Percentiles rank a stretch among this genome's conserved stretches.
Evolutionary conservation across 2,113 vertebrate species (phyloP).

Genomic region (Hypocryptadius cinnamomeus): DNA sequence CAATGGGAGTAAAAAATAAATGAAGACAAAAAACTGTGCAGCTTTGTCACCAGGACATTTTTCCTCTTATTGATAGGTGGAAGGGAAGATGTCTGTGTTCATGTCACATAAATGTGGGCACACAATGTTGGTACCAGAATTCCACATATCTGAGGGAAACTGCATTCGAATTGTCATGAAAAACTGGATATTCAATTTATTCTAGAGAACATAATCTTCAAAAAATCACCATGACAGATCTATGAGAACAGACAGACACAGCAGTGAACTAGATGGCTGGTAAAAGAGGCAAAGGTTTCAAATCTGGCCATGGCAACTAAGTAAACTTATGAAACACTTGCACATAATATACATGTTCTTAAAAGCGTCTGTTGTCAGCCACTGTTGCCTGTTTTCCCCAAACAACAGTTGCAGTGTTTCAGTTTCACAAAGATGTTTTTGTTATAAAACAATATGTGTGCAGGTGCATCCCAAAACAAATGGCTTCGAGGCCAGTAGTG

Average conservation of each 20-base stretch:
- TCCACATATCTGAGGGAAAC: background rate
- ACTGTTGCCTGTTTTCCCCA: background rate
- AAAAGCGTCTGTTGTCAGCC: background rate
- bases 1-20: background rate
- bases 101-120: background rate
- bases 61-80: background rate
- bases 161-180: background rate
- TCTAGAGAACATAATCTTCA: background rate
- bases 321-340: background rate
- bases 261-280: background rate
- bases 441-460: background rate
- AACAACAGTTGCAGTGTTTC: constrained; percentile 6
- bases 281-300: background rate
- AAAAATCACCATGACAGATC: background rate
- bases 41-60: background rate
- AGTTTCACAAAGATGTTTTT: constrained; percentile 11
- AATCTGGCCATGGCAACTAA: background rate
- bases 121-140: background rate
- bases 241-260: background rate
- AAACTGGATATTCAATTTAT: background rate
- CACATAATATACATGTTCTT: background rate
- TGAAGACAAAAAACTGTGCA: background rate
- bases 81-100: background rate
- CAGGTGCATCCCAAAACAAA: constrained; percentile 40
- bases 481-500: background rate